Conservation (phyloP, 2,113 vertebrate genomes). For the Clinocottus analis region DNA sequence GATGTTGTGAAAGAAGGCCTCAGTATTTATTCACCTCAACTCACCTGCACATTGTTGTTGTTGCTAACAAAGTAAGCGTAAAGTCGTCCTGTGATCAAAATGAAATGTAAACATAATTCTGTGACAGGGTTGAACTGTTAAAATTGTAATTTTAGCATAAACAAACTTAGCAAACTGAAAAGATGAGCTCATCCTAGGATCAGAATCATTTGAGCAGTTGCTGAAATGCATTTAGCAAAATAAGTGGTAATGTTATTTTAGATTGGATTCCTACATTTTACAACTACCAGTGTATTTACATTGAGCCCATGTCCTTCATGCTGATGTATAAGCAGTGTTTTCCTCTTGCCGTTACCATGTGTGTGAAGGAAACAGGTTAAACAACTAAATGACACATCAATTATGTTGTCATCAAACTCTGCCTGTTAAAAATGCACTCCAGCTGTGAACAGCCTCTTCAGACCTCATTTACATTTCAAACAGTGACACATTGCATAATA, state of each 20-base stretch:
- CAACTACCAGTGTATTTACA: neutral
- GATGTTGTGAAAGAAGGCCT: no score
- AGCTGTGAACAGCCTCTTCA: slow-evolving; percentile 33
- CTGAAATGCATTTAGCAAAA: neutral
- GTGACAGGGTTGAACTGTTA: neutral
- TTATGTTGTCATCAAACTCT: slow-evolving; percentile 14
- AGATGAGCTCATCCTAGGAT: neutral
- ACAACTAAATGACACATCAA: neutral
- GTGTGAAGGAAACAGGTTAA: slow-evolving; percentile 16
- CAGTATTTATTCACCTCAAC: no score
- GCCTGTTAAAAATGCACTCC: slow-evolving; percentile 31
- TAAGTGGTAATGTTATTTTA: neutral
- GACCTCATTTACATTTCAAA: slow-evolving; percentile 37
- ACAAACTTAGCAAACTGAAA: neutral
- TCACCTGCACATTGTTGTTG: neutral
- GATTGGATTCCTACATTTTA: neutral
- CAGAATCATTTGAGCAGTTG: neutral
- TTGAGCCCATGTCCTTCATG: neutral
- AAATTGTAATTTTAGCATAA: neutral
- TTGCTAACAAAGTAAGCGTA: neutral
- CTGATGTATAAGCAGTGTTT: slow-evolving; percentile 13
- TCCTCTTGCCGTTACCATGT: neutral
- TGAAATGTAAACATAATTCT: neutral
- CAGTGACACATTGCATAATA: slow-evolving; percentile 24
- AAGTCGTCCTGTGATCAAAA: neutral